Conservation (phyloP, 2,113 vertebrate genomes). For the Orcinus orca region DNA sequence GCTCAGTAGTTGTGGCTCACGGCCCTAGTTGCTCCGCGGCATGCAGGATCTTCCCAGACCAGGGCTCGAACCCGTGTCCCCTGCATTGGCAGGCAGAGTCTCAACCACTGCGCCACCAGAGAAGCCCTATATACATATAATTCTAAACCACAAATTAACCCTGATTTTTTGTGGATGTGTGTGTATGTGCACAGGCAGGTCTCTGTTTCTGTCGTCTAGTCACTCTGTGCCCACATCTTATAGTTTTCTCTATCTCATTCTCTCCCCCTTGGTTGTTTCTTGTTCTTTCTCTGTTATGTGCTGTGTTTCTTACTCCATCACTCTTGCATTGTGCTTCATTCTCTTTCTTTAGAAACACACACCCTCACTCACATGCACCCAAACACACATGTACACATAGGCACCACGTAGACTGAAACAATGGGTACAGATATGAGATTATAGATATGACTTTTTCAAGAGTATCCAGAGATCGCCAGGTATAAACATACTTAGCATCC, state of each 20-base stretch:
- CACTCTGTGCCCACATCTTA: fast-evolving
- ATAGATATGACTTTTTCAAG: no score
- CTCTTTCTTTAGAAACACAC: fast-evolving
- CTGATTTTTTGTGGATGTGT: neutral
- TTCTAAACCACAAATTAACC: neutral
- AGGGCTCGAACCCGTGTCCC: no score
- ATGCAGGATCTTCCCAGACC: no score
- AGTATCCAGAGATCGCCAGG: fast-evolving
- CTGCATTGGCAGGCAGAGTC: no score
- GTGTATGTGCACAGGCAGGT: fast-evolving
- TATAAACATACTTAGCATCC: neutral
- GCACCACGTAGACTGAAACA: fast-evolving
- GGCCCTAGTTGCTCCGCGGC: no score
- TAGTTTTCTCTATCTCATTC: fast-evolving
- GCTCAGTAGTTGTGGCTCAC: no score
- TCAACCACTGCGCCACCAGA: no score
- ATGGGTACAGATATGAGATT: fast-evolving
- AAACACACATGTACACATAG: fast-evolving
- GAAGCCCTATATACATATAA: neutral
- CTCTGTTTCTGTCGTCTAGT: neutral
- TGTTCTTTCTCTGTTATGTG: fast-evolving
- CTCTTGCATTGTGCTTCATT: neutral
- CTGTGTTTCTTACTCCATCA: fast-evolving
- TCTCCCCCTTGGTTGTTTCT: neutral
- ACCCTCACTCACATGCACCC: fast-evolving